Evolutionary conservation across 2,113 vertebrate genomes (phyloP).

Genomic region (Amphilophus citrinellus): DNA sequence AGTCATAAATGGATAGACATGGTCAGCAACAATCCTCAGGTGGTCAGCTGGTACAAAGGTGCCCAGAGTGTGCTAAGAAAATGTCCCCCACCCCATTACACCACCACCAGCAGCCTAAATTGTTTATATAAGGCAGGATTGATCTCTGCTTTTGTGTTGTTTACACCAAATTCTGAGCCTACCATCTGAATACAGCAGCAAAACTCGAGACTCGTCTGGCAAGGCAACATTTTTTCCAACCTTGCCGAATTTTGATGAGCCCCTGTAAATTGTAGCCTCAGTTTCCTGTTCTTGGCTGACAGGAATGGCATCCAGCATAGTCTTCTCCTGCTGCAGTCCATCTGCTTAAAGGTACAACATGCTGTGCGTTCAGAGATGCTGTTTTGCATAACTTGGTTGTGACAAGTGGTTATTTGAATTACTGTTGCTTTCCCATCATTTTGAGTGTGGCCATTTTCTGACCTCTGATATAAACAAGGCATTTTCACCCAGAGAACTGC

Average conservation of each 20-base stretch:
- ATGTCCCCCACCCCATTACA: no score
- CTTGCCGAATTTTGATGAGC: not conserved
- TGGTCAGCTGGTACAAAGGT: no score
- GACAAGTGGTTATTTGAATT: not conserved
- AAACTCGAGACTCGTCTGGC: not conserved
- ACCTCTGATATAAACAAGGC: no score
- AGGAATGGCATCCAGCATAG: not conserved
- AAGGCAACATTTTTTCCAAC: not conserved
- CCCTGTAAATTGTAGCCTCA: no score
- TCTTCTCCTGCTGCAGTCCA: not conserved
- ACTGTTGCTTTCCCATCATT: no score
- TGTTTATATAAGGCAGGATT: not conserved
- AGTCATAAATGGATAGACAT: no score
- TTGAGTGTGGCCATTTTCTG: no score
- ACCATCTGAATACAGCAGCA: not conserved
- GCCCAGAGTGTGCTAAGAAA: no score
- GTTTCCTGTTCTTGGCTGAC: not conserved
- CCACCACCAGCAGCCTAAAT: not conserved
- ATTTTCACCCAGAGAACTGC: no score
- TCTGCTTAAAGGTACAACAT: not conserved
- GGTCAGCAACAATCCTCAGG: no score
- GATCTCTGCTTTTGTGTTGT: not conserved
- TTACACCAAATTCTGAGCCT: not conserved
- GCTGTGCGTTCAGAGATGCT: not conserved
- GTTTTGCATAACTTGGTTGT: not conserved